phyloP scores from a whole-genome alignment of 2,888 invertebrate species.

The Mongoloraphidia duomilia region DNA sequence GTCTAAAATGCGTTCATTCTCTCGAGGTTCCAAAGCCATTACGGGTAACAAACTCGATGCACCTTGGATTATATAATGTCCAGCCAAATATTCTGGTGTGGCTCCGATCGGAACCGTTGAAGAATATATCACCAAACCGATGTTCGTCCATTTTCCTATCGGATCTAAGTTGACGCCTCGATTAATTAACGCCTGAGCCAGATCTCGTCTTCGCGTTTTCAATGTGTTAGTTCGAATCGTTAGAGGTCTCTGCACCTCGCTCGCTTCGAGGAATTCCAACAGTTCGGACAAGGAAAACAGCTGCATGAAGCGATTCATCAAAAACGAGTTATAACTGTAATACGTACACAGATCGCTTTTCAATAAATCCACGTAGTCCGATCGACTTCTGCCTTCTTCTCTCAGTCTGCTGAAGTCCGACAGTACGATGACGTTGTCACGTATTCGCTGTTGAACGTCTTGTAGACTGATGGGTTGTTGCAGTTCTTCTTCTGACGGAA shows the following conservation, averaged over 20 bases:
- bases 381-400: constrained; percentile 52
- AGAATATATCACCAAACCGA: constrained; percentile 90
- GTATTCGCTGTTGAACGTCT: constrained; percentile 78
- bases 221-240: constrained; percentile 93
- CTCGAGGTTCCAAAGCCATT: constrained; percentile 94
- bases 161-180: constrained; percentile 97
- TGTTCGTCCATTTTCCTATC: constrained; percentile 96
- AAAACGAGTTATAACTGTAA: constrained; percentile 92
- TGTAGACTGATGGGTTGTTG: constrained; percentile 59
- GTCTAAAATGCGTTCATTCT: constrained; percentile 86
- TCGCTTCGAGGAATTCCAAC: constrained; percentile 89
- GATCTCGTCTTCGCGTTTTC: constrained; percentile 79
- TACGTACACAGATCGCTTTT: constrained; percentile 78
- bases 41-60: constrained; percentile 95
- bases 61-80: constrained; percentile 93
- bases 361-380: constrained; percentile 70
- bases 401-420: constrained; percentile 62
- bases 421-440: constrained; percentile 67
- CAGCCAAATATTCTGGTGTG: constrained; percentile 96
- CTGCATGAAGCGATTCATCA: constrained; percentile 86
- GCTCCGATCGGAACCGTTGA: constrained; percentile 95
- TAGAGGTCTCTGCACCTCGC: constrained; percentile 85
- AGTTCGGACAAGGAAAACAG: constrained; percentile 77
- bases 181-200: constrained; percentile 88
- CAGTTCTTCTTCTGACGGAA: constrained; percentile 63